These are phyloP conservation scores for Crotalus helleri DNA, from an alignment of 2,113 vertebrate species.

Conservation along the genomic window DNA sequence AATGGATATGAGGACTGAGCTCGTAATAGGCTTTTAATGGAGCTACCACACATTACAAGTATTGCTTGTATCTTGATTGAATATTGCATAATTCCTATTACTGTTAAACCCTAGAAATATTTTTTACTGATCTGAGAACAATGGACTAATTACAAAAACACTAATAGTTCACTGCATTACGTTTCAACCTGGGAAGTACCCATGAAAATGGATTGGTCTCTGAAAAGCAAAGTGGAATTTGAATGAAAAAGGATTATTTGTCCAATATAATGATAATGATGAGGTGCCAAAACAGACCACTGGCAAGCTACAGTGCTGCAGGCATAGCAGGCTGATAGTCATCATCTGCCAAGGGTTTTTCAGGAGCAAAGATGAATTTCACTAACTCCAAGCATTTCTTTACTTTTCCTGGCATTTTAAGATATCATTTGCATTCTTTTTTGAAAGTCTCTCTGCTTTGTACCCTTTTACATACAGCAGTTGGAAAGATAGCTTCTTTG, in stretches of 20 bases:
- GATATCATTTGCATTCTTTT: not conserved
- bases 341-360: not conserved
- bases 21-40: not conserved
- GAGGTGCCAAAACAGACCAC: not conserved
- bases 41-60: not conserved
- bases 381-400: not conserved
- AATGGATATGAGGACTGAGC: not conserved
- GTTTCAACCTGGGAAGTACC: not conserved
- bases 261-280: not conserved
- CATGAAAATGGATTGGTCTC: not conserved
- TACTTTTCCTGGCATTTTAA: not conserved
- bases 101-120: not conserved
- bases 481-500: not conserved
- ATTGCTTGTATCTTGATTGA: not conserved
- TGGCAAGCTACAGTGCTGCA: not conserved
- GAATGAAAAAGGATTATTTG: not conserved
- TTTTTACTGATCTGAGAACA: not conserved
- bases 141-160: not conserved
- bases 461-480: not conserved
- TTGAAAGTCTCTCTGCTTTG: not conserved
- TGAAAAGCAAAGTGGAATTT: not conserved
- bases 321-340: not conserved
- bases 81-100: not conserved
- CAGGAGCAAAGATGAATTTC: not conserved
- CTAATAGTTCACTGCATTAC: not conserved